Base-by-base conservation (phyloP, 35 echinoderm and acorn worm genomes). In the Diadema setosum region DNA sequence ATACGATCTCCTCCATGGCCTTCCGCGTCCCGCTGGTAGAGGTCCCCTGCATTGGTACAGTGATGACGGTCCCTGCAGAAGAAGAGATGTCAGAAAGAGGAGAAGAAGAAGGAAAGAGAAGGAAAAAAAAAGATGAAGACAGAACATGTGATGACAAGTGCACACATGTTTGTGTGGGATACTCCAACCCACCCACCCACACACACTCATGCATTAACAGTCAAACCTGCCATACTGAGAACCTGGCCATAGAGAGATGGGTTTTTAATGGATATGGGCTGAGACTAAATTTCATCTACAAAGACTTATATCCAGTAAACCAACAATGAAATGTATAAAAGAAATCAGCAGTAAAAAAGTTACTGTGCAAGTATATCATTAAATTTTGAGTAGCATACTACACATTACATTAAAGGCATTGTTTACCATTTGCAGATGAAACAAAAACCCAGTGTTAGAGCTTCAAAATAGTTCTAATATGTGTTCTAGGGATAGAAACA, bases 1-100 rank as follows among this genome's bases (percentile, higher is more conserved):
- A 90, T 16, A 90, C 88, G 27, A 90, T 90, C 70, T 90, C 88
- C 49, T 90, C 88, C 37, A 90, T 78, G 88, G 52, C 60, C 88
- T 82, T 82, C 58, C 64, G 82, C 35, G 81, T 84, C 58, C 41
- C 65, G 56, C 18, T 65, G 40, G 46, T 41, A 42, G 39, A 15
- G 23, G 39, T 44, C 14, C 73, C 73, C 44, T 75, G 88, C 23
- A 90, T 61, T 70, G 88, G 88, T 18, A 90, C 84, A 17, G 88
- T 90, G 23, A 90, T 81, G 15, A 90, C 88, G 36, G 81, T 70
- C 75, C 88, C 88, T 90, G 88, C 40, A 44, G 25, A 44, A 65
- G 46, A 83, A 57, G 31, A 64, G 16, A 20, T 18, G n/a, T 55
- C 46, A 90, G 41, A 61, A 27, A 18, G 58, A 55, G 17, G n/a